A percentile compares a stretch with the other conserved stretches of the same genome.
These are phyloP conservation scores for Cherax destructor DNA, from an alignment of 1,140 invertebrate species.

Conservation along the genomic window DNA sequence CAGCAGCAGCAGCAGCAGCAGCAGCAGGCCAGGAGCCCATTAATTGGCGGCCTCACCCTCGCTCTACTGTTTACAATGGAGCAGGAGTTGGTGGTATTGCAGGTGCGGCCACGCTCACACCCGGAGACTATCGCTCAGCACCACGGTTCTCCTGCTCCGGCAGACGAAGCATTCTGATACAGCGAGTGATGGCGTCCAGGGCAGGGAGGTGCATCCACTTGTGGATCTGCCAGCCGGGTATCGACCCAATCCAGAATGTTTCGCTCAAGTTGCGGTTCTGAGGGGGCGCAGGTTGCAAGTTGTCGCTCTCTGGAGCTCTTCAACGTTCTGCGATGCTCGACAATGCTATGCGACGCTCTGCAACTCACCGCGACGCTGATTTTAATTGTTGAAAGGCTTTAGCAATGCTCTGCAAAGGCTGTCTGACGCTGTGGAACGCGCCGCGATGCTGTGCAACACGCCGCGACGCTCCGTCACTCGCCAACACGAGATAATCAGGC, in stretches of 20 bases:
- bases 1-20: background rate
- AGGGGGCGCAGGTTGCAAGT: conserved; percentile 35
- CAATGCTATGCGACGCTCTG: no score
- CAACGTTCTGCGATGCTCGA: background rate
- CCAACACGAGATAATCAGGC: conserved; percentile 51
- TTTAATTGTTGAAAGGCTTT: no score
- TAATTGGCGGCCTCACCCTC: conserved; percentile 57
- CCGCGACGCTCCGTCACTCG: conserved; percentile 39
- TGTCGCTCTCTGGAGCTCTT: conserved; percentile 29
- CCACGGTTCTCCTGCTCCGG: background rate
- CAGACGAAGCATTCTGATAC: conserved; percentile 50
- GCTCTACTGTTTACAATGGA: conserved; percentile 40
- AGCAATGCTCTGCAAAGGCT: background rate
- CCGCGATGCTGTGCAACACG: no score
- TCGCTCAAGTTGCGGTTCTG: conserved; percentile 30
- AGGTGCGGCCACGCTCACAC: conserved; percentile 20
- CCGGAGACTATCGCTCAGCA: conserved; percentile 41
- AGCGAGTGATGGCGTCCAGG: conserved; percentile 22
- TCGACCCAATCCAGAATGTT: conserved; percentile 57
- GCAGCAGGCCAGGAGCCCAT: conserved; percentile 14
- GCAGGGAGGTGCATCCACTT: conserved; percentile 62
- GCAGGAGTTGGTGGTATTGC: conserved; percentile 50
- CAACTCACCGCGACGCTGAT: no score
- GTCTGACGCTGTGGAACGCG: no score
- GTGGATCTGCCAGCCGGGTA: conserved; percentile 61